Evolutionary conservation across 2,888 invertebrate species (phyloP), one percentile per base, ranked within the genome.

Genomic region (Entomobrya multifasciata): DNA sequence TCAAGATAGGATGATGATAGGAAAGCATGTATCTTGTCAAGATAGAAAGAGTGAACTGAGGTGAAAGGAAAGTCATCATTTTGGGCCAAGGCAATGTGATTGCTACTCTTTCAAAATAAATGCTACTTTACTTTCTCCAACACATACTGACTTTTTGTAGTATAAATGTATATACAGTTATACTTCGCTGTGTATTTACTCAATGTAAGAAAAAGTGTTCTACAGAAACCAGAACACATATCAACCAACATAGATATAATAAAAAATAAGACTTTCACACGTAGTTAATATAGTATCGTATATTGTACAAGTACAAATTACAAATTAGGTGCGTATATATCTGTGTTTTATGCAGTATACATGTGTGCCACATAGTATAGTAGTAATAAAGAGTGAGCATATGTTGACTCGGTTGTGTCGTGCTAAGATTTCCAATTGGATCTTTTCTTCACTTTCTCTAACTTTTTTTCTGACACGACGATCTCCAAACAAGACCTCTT

Each of bases 51-150:
- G 41, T 60, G 27, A 36, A 67, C 55, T 80, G 52, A 65, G 52
- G 70, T 76, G 76, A 76, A 76, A 70, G 70, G 22, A 80, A 70
- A 70, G 55, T 52, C 80, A 80, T 80, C 80, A 80, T 80, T 80
- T 80, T 55, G 20, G 70, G 80, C 55, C 67, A 80, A 52, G 44
- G 44, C 20, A 70, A 67, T 70, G 67, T 80, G 80, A 80, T 80
- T 80, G 76, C 76, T 76, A 17, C 20, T 57, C 41, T 76, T 76
- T 57, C 55, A 41, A 76, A 70, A 49, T 22, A 70, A 67, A 70
- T 47, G 70, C 70, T 70, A 70, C 70, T 70, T 70, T 47, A 47
- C 44, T 70, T 70, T 70, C 67, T 49, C 70, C 25, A 67, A 17
- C 36, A 22, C 41, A 67, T 44, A n/a, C 44, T n/a, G 8, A 36